Conservation (phyloP, 2,797 vertebrate species). For the Danio jaintianensis region DNA sequence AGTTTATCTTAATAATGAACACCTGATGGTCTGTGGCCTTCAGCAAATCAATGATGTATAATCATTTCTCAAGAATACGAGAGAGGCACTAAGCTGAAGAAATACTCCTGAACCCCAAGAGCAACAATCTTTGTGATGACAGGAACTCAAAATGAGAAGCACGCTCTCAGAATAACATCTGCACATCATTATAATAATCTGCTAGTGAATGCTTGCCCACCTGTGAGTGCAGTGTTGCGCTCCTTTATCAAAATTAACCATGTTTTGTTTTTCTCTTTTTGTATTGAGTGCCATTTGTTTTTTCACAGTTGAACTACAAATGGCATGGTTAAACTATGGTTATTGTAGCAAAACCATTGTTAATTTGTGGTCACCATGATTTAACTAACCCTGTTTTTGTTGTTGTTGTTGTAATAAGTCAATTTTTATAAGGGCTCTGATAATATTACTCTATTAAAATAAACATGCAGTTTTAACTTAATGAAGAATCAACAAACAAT, state of each 20-base stretch:
- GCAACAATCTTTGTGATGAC: not conserved
- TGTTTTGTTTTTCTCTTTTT: too few relatives aligned
- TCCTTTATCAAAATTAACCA: too few relatives aligned
- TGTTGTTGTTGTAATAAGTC: too few relatives aligned
- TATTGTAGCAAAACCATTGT: too few relatives aligned
- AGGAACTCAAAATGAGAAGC: not conserved
- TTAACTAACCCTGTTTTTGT: too few relatives aligned
- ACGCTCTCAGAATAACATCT: not conserved
- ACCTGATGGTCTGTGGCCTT: slow-evolving; percentile 4
- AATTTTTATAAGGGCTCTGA: not conserved
- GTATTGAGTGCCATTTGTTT: too few relatives aligned
- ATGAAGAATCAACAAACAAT: not conserved
- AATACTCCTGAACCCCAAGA: not conserved
- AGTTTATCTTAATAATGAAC: slow-evolving; percentile 1
- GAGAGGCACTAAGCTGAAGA: not conserved
- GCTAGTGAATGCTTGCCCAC: not conserved
- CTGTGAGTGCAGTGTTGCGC: not conserved
- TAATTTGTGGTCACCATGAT: too few relatives aligned
- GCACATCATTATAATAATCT: not conserved
- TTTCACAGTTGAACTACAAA: too few relatives aligned
- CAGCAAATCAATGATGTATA: not conserved
- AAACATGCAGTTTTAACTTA: not conserved
- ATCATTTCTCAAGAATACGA: slow-evolving; percentile 2
- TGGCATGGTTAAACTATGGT: too few relatives aligned
- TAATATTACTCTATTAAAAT: not conserved